Conservation (phyloP, 2,113 vertebrate genomes). For the Ramphastos sulfuratus region DNA sequence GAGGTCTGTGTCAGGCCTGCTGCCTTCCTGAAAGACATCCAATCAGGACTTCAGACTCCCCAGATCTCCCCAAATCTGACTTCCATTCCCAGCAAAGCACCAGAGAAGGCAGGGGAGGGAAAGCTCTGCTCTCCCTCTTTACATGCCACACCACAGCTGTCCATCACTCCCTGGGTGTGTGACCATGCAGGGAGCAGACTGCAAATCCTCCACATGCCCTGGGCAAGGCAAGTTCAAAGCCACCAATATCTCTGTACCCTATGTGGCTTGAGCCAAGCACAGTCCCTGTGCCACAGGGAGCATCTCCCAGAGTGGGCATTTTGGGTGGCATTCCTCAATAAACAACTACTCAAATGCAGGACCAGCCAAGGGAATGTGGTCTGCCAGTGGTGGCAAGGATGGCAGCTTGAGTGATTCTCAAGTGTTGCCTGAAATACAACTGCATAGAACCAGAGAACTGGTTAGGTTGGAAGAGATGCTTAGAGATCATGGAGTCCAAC, state of each 20-base stretch:
- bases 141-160: not conserved
- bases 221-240: not conserved
- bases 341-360: not conserved
- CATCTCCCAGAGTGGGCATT: not conserved
- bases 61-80: not conserved
- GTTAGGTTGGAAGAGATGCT: too few relatives aligned
- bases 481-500: too few relatives aligned
- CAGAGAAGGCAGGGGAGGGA: not conserved
- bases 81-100: not conserved
- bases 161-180: rapidly evolving
- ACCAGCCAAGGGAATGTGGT: not conserved
- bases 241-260: not conserved
- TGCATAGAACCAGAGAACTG: not conserved
- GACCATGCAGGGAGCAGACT: not conserved
- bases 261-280: not conserved
- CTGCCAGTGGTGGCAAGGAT: not conserved
- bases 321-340: not conserved
- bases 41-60: not conserved
- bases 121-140: not conserved
- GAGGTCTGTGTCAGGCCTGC: not conserved
- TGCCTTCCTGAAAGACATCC: not conserved
- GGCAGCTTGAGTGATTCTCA: not conserved
- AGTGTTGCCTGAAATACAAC: not conserved
- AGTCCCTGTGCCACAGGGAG: not conserved
- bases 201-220: not conserved